Percentiles rank a stretch among this genome's conserved stretches.
These are phyloP conservation scores for Iguana delicatissima DNA, from an alignment of 2,797 vertebrate genomes.

Conservation along the genomic window DNA sequence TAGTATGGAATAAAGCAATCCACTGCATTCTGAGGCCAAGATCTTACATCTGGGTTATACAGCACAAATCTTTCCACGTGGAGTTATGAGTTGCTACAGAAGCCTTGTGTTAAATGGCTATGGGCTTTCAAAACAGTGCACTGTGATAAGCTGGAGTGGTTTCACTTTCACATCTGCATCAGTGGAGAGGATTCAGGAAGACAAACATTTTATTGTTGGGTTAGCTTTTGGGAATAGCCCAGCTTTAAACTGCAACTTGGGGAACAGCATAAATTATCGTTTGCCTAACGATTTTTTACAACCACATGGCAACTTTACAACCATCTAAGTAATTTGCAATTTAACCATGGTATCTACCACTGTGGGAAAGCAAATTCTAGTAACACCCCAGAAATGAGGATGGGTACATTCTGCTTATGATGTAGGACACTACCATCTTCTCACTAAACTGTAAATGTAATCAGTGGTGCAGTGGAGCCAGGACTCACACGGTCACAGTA, in stretches of 20 bases:
- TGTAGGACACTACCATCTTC: neutral
- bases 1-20: neutral
- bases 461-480: neutral
- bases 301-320: neutral
- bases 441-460: neutral
- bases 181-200: neutral
- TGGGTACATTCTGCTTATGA: neutral
- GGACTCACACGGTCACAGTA: neutral
- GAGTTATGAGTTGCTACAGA: too few relatives aligned
- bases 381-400: neutral
- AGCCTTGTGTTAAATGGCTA: neutral
- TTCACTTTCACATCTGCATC: slow-evolving; percentile 9
- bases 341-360: neutral
- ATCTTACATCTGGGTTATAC: too few relatives aligned
- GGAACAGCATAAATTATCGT: neutral
- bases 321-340: neutral
- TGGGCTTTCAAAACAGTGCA: neutral
- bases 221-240: slow-evolving; percentile 11
- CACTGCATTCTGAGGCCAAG: neutral
- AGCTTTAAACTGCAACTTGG: neutral
- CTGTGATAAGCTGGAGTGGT: neutral
- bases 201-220: slow-evolving; percentile 7
- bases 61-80: too few relatives aligned
- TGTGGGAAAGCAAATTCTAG: neutral
- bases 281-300: neutral